These are phyloP conservation scores for Microhierax caerulescens DNA, from an alignment of 2,797 vertebrate species.

Conservation along the genomic window DNA sequence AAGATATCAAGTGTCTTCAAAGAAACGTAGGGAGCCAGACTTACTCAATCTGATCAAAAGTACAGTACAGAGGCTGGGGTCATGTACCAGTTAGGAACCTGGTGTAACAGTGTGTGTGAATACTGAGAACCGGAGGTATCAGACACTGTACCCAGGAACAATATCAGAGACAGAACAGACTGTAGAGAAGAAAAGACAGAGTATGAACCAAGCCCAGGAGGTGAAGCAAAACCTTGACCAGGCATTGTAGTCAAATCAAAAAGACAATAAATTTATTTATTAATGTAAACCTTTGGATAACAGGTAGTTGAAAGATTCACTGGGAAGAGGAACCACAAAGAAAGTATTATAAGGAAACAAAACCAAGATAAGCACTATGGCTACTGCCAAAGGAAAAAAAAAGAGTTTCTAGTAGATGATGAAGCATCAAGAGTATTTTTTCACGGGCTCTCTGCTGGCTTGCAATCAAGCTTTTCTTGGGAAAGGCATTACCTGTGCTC, in stretches of 20 bases:
- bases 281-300: neutral
- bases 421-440: neutral
- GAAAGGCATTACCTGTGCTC: neutral
- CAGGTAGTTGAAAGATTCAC: neutral
- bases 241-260: neutral
- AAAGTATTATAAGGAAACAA: neutral
- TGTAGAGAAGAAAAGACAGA: neutral
- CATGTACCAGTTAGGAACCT: neutral
- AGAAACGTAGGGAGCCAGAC: fast-evolving
- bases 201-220: neutral
- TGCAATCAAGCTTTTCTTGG: neutral
- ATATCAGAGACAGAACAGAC: neutral
- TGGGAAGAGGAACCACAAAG: neutral
- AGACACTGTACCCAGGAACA: neutral
- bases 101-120: neutral
- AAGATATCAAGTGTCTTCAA: neutral
- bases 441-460: neutral
- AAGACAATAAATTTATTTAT: neutral
- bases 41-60: neutral
- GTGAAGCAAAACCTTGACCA: neutral
- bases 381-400: neutral
- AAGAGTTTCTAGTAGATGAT: neutral
- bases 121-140: neutral
- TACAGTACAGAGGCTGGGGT: neutral
- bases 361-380: neutral